These are phyloP conservation scores for Andinoacara biseriatus DNA, from an alignment of 2,113 vertebrate species.

Conservation along the genomic window DNA sequence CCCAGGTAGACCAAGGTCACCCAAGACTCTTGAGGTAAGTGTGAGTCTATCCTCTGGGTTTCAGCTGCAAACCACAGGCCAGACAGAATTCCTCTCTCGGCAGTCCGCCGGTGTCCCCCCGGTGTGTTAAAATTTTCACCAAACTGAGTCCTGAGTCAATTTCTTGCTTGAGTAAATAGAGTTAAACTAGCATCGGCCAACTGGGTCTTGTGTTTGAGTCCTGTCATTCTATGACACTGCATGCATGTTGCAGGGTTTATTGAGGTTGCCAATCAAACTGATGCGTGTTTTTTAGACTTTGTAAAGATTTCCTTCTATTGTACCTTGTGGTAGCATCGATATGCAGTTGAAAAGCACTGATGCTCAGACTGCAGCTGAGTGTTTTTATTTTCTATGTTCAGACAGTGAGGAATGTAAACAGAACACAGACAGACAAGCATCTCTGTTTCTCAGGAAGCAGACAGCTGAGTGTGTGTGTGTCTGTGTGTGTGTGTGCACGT, in stretches of 20 bases:
- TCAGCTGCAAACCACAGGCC: too few relatives aligned
- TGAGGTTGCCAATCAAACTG: neutral
- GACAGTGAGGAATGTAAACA: constrained; percentile 62
- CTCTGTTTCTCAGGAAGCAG: constrained; percentile 46
- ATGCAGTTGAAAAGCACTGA: neutral
- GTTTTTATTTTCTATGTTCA: constrained; percentile 33
- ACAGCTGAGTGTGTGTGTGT: constrained; percentile 38
- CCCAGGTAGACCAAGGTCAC: too few relatives aligned
- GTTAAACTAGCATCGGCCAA: neutral
- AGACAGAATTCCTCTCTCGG: too few relatives aligned
- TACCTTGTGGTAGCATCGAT: neutral
- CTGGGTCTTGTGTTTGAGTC: neutral
- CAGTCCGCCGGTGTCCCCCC: neutral
- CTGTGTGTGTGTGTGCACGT: neutral
- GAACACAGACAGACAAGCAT: constrained; percentile 40
- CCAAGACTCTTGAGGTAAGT: neutral
- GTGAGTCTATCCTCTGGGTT: too few relatives aligned
- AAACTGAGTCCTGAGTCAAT: neutral
- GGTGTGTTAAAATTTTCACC: neutral
- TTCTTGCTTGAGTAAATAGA: neutral
- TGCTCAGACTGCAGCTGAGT: neutral
- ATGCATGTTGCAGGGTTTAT: too few relatives aligned
- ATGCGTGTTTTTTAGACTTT: neutral
- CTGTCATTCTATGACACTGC: too few relatives aligned
- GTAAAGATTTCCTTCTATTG: neutral